Base-by-base conservation (phyloP, 2,888 invertebrate species). In the Hartigia nigra region DNA sequence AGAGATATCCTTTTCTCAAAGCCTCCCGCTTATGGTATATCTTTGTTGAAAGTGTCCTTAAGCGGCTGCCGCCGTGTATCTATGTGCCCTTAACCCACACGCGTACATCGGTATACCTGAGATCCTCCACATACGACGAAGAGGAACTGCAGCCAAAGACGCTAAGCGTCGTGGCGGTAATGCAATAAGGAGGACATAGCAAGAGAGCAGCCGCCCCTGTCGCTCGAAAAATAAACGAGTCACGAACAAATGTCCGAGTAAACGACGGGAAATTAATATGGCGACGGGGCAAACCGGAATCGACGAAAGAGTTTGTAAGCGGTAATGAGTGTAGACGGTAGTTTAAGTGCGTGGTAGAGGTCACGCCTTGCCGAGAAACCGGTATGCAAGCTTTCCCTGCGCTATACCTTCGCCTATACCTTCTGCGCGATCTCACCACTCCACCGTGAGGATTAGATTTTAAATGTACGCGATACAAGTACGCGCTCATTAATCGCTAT, bases 271-370 rank as follows among this genome's bases (percentile, higher is more conserved):
- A 55, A 55, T 55, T 55, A 55, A 55, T 55, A 55, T 55, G 55
- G 55, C 55, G 55, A 55, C 55, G 55, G 23, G 55, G 55, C 55
- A 55, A 55, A 55, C 55, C 55, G 55, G 55, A 55, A 55, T 55
- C 55, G 55, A 55, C 55, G 55, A 55, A 55, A 55, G 55, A 55
- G 55, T 55, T 23, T 55, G 55, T 55, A 55, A 83, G 84, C 81
- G 86, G 84, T 87, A 87, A 88, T 87, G 86, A 87, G 85, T 84
- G 84, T 84, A 82, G 84, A 86, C 88, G 86, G 88, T 88, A 88
- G 88, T 87, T 88, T 83, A 82, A 86, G 79, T 79, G 78, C 79
- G 79, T 78, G 80, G 80, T 82, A 83, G 84, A 84, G 87, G 87
- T 87, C 87, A 86, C 86, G 87, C 86, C 86, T 86, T 87, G 81